These are phyloP conservation scores for Notolepis coatsorum DNA, from an alignment of 2,797 vertebrate genomes.

Conservation along the genomic window DNA sequence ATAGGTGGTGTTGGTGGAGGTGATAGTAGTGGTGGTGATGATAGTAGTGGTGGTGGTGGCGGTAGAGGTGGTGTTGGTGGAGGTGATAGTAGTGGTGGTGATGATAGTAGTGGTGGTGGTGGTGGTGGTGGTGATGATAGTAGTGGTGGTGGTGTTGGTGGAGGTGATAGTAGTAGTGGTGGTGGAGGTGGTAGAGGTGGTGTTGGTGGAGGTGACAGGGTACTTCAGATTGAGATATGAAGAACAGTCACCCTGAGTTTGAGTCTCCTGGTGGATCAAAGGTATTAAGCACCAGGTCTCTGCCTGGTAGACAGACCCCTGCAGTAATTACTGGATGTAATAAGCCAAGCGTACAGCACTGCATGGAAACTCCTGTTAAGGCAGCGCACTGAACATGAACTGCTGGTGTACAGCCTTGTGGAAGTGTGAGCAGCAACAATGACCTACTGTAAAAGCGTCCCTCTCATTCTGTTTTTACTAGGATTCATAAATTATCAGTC, in stretches of 20 bases:
- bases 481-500: conserved; percentile 53
- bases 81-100: too few species aligned
- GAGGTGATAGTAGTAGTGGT: too few species aligned
- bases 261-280: conserved; percentile 37
- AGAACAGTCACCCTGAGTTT: conserved; percentile 12
- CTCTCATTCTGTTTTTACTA: conserved; percentile 51
- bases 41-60: too few species aligned
- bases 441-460: conserved; percentile 44
- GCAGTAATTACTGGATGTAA: conserved; percentile 20
- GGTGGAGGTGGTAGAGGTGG: too few species aligned
- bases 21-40: too few species aligned
- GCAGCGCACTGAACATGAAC: not conserved
- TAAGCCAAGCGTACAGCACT: not conserved
- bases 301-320: not conserved
- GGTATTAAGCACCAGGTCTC: conserved; percentile 33
- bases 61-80: too few species aligned
- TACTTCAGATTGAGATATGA: too few species aligned
- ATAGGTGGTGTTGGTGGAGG: too few species aligned
- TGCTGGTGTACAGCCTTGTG: not conserved
- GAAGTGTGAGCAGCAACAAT: conserved; percentile 47
- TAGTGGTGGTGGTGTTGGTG: too few species aligned
- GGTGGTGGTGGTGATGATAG: too few species aligned
- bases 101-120: too few species aligned
- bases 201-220: too few species aligned
- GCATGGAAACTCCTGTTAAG: conserved; percentile 58